Evolutionary conservation across 1,140 invertebrate genomes (phyloP), one percentile per base, ranked within the genome.

Genomic region (Oppia nitens): DNA sequence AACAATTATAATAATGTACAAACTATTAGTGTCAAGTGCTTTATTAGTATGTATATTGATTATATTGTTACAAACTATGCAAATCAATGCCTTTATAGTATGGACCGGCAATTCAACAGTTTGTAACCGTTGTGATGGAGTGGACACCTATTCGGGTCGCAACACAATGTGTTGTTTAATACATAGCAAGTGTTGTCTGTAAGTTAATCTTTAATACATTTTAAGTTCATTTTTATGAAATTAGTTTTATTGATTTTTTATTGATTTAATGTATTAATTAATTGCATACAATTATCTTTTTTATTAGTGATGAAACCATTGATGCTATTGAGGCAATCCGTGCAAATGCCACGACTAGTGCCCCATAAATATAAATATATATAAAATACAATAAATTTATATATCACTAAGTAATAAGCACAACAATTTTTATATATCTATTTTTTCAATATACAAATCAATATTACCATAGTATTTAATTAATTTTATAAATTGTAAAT

Each of bases 141-240:
- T 57, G 20, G 45, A 57, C 25, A 57, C 56, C 28, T 24, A 57
- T 40, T 57, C 56, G 9, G 56, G 56, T 49, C 56, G 56, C 28
- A 57, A 57, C 50, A 47, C 48, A n/a, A 27, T 27, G 20, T 57
- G 56, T 26, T 57, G 56, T 27, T 57, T 57, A 20, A 14, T 57
- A 20, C 48, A 20, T 20, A 28, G 25, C 3, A 57, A 49, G 50
- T 57, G 56, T 49, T 57, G 56, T 40, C 40, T 40, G 56, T 57
- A 57, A n/a, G 56, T 49, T 14, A n/a, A n/a, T n/a, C n/a, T 47
- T 47, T 14, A 47, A 47, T 47, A 47, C 14, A 47, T n/a, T 47
- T 14, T 47, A 47, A 47, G 45, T 47, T 47, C n/a, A 47, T 47
- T 14, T 47, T 47, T 14, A 47, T 14, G n/a, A 47, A 47, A 14